Evolutionary conservation across 2,797 vertebrate genomes (phyloP), one percentile per base, ranked within the genome.

Genomic region (Poecilia wingei): DNA sequence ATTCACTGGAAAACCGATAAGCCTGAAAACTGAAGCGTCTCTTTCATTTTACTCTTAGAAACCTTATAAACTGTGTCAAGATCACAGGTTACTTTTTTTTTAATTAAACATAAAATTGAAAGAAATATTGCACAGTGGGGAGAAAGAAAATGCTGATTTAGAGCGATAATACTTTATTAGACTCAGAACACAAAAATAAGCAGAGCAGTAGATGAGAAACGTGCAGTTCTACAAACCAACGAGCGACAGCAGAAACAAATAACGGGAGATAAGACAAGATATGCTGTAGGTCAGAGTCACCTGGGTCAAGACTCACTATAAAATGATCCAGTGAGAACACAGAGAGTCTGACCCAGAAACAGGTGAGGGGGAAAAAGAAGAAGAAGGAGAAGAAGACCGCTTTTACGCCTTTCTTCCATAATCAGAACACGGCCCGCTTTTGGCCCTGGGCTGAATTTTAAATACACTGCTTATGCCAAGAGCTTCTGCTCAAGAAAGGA

Each of bases 401-500:
- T 83, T 77, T 73, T 86, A 59, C 78, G 80, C 72, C 49, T 71
- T 79, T 59, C 76, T 84, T 75, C 80, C 45, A 79, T 55, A 76
- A 79, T 87, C 89, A 82, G 79, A 85, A 77, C 28, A 25, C 85
- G 86, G 89, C 87, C 91, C 88, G 88, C 79, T 81, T 79, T 22
- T 86, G 76, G 89, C 87, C 31, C 41, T 0, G 51, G 89, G 80
- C 71, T 78, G 79, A 82, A 89, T 87, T 90, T 88, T 86, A 92
- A 91, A 90, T 82, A 86, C 76, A 43, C 46, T 71, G 83, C 89
- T 89, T 91, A 85, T 89, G 82, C 89, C 79, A 82, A 91, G 80
- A 88, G 87, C 74, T 76, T 86, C 80, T 53, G 57, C 77, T 72
- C 81, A 9, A 55, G 33, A 71, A 45, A 76, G 86, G 78, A 51